These are phyloP conservation scores for Pollenia amentaria DNA, from an alignment of 2,888 invertebrate genomes.

Conservation along the genomic window DNA sequence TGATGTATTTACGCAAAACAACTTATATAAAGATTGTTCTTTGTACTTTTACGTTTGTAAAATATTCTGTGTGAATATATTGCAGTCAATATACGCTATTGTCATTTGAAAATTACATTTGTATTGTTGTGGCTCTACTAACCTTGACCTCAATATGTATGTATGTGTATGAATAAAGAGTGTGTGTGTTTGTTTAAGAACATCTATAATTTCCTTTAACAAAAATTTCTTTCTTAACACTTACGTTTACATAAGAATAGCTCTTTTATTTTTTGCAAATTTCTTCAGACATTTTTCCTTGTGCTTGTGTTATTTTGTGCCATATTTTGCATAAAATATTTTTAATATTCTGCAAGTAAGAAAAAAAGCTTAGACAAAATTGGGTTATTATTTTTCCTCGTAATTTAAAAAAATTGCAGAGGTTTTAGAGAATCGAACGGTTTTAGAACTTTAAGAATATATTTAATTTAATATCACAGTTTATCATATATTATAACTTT, in stretches of 20 bases:
- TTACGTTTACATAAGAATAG: constrained; percentile 5
- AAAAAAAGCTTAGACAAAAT: constrained; percentile 31
- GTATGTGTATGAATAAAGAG: constrained; percentile 3
- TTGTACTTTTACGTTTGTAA: neutral
- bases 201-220: constrained; percentile 48
- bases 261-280: neutral
- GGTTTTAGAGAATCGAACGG: neutral
- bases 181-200: neutral
- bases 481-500: no score
- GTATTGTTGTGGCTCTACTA: constrained; percentile 66
- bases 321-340: constrained; percentile 52
- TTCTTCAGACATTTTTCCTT: constrained; percentile 44
- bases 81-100: constrained; percentile 56
- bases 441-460: neutral
- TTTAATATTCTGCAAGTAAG: constrained; percentile 50
- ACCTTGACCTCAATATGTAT: constrained; percentile 74
- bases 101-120: constrained; percentile 63
- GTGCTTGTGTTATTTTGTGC: constrained; percentile 3
- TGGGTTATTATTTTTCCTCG: constrained; percentile 37
- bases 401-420: neutral
- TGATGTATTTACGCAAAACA: constrained; percentile 18
- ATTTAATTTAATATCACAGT: no score
- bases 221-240: constrained; percentile 37
- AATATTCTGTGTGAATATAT: neutral
- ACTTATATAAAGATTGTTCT: neutral